Evolutionary conservation across 2,888 invertebrate genomes (phyloP), one percentile per base, ranked within the genome.

Genomic region (Chaetogeoica ovagalla): DNA sequence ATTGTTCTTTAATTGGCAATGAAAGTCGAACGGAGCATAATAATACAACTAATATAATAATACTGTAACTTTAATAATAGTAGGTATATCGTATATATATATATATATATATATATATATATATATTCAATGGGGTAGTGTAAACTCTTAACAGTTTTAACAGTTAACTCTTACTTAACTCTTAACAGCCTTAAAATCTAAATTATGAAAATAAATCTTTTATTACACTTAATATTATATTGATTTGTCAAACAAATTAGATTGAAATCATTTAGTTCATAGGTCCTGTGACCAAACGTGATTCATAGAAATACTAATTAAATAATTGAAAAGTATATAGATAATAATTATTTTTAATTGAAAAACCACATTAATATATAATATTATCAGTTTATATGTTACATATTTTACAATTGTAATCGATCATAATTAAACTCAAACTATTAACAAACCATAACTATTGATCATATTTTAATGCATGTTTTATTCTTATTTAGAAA

Each of bases 141-240:
- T 39, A 39, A 48, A 48, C 8, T 48, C 13, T 66, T 66, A 66
- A 21, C 15, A 39, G n/a, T n/a, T n/a, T n/a, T n/a, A n/a, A n/a
- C n/a, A n/a, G n/a, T n/a, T n/a, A n/a, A n/a, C n/a, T n/a, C n/a
- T n/a, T n/a, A n/a, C n/a, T n/a, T n/a, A 48, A 48, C 8, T 48
- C 13, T 66, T 66, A 66, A 21, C 15, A 39, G 21, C 2, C 39
- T 66, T 43, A n/a, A 43, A 43, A 66, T 43, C 2, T 66, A 43
- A 43, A 66, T 43, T 66, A 66, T 66, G 43, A 7, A 55, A 55
- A 55, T 55, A 39, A 65, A 39, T 21, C 15, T n/a, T 66, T 43
- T 8, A 70, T 70, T 37, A 70, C 19, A n/a, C 9, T 43, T n/a
- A n/a, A 70, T 37, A 70, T 70, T 37, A 55, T 70, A 57, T 57